phyloP scores from a whole-genome alignment of 2,888 invertebrate species.

The Dryobota labecula region DNA sequence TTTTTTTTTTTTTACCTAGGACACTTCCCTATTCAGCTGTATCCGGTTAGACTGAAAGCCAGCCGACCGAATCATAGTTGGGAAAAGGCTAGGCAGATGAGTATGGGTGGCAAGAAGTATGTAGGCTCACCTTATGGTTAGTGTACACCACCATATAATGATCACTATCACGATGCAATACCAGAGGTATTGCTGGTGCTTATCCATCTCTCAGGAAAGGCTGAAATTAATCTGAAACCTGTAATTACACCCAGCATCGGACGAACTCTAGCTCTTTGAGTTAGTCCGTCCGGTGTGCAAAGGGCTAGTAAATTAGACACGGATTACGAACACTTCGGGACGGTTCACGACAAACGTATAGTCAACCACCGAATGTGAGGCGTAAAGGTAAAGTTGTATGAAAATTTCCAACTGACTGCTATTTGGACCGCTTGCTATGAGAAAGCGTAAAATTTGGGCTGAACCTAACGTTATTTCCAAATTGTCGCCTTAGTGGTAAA shows the following conservation, averaged over 20 bases:
- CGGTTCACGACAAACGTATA: neutral
- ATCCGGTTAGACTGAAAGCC: too few species aligned
- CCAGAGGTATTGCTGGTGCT: neutral
- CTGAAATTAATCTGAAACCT: neutral
- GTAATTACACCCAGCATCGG: neutral
- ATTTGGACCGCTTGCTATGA: neutral
- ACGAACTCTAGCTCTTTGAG: too few species aligned
- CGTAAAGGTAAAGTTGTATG: too few species aligned
- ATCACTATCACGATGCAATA: too few species aligned
- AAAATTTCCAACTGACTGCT: neutral
- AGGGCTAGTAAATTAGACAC: neutral
- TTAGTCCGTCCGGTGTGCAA: neutral
- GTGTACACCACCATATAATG: neutral
- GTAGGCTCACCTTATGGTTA: neutral
- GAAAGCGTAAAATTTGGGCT: neutral
- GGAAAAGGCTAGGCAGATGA: neutral
- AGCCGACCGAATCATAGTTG: neutral
- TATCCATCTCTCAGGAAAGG: neutral
- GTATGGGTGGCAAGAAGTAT: neutral
- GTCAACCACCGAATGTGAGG: neutral
- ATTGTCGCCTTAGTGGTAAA: too few species aligned
- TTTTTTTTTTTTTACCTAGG: too few species aligned
- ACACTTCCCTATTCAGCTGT: too few species aligned
- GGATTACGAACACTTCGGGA: neutral
- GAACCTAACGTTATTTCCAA: neutral